Base-by-base conservation (phyloP, 2,797 vertebrate genomes). In the Mormyrops attenuatus region DNA sequence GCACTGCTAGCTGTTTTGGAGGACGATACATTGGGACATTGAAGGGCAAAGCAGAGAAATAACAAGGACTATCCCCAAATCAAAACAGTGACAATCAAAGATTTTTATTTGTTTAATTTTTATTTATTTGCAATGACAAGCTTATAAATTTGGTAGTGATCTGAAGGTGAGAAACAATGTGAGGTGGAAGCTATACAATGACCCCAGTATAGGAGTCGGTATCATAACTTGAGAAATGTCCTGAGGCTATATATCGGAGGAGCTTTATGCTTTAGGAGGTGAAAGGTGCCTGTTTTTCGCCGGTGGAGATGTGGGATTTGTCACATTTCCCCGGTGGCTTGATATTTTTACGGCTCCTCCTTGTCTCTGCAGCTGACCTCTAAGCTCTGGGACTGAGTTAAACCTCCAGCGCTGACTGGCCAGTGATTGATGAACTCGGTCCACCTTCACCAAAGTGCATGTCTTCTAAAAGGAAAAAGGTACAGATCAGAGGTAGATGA, bases 351-450 rank as follows among this genome's bases (percentile, higher is more conserved):
- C 89, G 88, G 13, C 3, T 38, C 92, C 92, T 95, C 93, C 89
- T 85, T 92, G 91, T 94, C 94, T 94, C 88, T 1, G 2, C 89
- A 89, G 49, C 66, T 94, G 90, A 89, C 92, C 94, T 94, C 91
- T 92, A 94, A 94, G 93, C 93, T 41, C 93, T 91, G 90, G 90
- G 57, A 89, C 8, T 11, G 41, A 93, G 95, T 95, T 95, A 91
- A 93, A 90, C 91, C 92, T 91, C 89, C 92, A 92, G 91, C 93
- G 93, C 93, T 94, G 95, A 95, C 93, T 93, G 92, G 91, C 0
- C 1, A 80, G 92, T 95, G 92, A 94, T 95, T 95, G 93, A 95
- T 94, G 92, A 88, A 90, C 89, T 91, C 91, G 91, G 90, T 41
- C 89, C 88, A 93, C 89, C 94, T 89, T 90, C 94, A 3, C 41